Evolutionary conservation across 2,113 vertebrate species (phyloP).

Genomic region (Dissostichus mawsoni): DNA sequence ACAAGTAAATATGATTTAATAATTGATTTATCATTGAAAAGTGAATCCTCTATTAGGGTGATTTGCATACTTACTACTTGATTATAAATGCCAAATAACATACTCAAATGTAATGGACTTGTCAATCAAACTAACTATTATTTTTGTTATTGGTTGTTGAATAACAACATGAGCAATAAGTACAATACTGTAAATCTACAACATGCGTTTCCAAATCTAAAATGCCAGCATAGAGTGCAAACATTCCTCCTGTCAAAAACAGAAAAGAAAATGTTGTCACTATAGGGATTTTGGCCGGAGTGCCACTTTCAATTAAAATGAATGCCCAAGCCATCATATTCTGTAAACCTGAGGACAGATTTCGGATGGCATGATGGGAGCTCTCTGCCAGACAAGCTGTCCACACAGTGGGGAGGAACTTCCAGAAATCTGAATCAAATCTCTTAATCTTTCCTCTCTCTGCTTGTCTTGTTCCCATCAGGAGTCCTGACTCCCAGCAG

Average conservation of each 20-base stretch:
- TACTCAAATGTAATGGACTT: too few relatives aligned
- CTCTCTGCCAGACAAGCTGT: constrained; percentile 56
- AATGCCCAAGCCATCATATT: constrained; percentile 12
- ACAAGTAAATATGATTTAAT: not conserved
- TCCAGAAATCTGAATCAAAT: constrained; percentile 60
- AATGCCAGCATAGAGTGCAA: not conserved
- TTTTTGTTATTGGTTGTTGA: not conserved
- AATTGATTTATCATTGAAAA: not conserved
- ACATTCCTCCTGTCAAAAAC: constrained; percentile 6
- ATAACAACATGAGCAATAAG: not conserved
- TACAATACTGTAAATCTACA: not conserved
- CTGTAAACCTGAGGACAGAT: constrained; percentile 32
- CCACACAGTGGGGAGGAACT: constrained; percentile 34
- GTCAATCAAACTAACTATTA: not conserved
- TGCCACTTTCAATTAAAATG: constrained; percentile 36
- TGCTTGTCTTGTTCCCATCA: constrained; percentile 68
- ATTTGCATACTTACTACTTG: not conserved
- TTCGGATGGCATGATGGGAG: constrained; percentile 21
- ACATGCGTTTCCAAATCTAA: not conserved
- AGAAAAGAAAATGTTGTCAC: not conserved
- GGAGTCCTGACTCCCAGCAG: constrained; percentile 70
- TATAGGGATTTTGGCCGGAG: not conserved
- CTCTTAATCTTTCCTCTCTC: constrained; percentile 54
- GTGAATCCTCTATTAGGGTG: not conserved
- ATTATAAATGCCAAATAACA: not conserved